Evolutionary conservation across 92 coral and sea anemone species (phyloP).

Genomic region (Porites evermanni): DNA sequence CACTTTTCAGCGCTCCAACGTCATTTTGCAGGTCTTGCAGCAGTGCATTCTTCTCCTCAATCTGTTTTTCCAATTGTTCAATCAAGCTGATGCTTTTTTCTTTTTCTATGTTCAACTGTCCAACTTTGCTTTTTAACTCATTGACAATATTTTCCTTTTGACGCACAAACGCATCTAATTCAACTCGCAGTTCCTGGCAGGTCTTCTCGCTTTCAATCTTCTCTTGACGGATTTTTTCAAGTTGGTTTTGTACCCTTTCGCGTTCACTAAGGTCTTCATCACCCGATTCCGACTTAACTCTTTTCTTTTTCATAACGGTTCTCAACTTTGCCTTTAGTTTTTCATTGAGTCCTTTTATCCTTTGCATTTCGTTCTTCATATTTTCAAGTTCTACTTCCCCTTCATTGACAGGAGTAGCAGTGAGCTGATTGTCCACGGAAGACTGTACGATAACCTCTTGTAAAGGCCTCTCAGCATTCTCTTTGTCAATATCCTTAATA

Average conservation of each 20-base stretch:
- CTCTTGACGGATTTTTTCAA: conserved; percentile 46
- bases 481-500: conserved; percentile 45
- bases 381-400: conserved; percentile 41
- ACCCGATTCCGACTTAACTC: conserved; percentile 32
- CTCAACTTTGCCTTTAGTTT: conserved; percentile 58
- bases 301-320: conserved; percentile 46
- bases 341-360: conserved; percentile 49
- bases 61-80: conserved; percentile 40
- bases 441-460: conserved; percentile 32
- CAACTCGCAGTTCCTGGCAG: conserved; percentile 69
- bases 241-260: conserved; percentile 41
- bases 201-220: conserved; percentile 69
- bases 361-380: conserved; percentile 46
- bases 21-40: conserved; percentile 49
- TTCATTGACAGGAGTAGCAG: conserved; percentile 7
- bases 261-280: conserved; percentile 30
- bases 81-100: conserved; percentile 49
- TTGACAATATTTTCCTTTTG: conserved; percentile 69
- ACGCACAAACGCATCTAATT: conserved; percentile 69
- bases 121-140: conserved; percentile 51
- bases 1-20: conserved; percentile 18
- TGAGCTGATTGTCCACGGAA: conserved; percentile 13
- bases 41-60: conserved; percentile 71
- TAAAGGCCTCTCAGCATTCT: conserved; percentile 4
- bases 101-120: conserved; percentile 56